These are phyloP conservation scores for Omphaloscelis lunosa DNA, from an alignment of 2,888 invertebrate genomes.

Conservation along the genomic window DNA sequence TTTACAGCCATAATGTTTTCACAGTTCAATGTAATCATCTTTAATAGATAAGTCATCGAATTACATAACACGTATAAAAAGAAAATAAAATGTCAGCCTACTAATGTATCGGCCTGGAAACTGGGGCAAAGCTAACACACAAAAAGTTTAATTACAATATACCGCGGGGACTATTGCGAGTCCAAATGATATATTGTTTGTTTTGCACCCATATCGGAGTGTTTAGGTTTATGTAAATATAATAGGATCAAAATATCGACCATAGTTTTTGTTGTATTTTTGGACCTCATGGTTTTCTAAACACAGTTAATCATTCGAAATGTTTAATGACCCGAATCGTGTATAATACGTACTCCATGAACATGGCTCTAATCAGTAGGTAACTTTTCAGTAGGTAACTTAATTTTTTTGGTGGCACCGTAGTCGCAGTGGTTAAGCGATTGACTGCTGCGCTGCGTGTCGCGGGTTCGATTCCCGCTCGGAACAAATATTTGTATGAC, in stretches of 20 bases:
- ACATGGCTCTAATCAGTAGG: background rate
- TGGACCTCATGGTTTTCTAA: background rate
- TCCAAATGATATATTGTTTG: conserved; percentile 45
- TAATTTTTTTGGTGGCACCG: too few species aligned
- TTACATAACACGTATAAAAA: background rate
- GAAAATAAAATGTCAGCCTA: conserved; percentile 3
- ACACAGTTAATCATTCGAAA: background rate
- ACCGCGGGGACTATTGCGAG: conserved; percentile 18
- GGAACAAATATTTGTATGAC: too few species aligned
- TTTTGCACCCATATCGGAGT: conserved; percentile 7
- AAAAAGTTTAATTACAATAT: conserved; percentile 60
- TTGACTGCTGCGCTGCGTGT: too few species aligned
- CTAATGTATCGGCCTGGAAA: conserved; percentile 26
- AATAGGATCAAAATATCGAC: background rate
- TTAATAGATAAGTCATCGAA: background rate
- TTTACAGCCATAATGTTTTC: background rate
- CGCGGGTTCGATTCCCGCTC: too few species aligned
- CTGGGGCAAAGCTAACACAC: conserved; percentile 6
- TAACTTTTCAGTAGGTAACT: too few species aligned
- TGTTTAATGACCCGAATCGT: background rate
- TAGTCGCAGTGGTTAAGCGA: too few species aligned
- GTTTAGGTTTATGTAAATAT: conserved; percentile 15
- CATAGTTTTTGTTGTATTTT: background rate
- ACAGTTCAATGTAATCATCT: too few species aligned
- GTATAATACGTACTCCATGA: too few species aligned